These are phyloP conservation scores for Labroides dimidiatus DNA, from an alignment of 2,797 vertebrate genomes.

Conservation along the genomic window DNA sequence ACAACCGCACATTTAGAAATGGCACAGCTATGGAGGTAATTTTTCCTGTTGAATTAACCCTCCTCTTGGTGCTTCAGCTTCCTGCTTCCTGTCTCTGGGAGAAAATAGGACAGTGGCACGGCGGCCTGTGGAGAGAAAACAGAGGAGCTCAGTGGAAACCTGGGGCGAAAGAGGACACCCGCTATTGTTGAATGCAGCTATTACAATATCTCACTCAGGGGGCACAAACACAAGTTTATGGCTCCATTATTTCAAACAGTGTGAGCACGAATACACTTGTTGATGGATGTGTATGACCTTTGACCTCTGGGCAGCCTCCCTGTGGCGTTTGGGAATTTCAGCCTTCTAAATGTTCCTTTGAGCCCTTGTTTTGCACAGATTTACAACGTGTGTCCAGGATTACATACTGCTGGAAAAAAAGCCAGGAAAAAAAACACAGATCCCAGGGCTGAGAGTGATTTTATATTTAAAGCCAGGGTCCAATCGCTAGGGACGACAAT, in stretches of 20 bases:
- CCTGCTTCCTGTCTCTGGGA: conserved; percentile 63
- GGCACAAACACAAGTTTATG: conserved; percentile 42
- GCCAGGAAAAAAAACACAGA: too few relatives aligned
- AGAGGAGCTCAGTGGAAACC: conserved; percentile 45
- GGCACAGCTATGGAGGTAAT: conserved; percentile 42
- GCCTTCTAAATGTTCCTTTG: conserved; percentile 23
- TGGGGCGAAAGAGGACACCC: conserved; percentile 27
- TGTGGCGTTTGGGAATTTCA: conserved; percentile 16
- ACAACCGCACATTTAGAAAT: conserved; percentile 26
- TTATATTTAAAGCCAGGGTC: too few relatives aligned
- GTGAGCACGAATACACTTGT: conserved; percentile 34
- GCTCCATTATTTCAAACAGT: conserved; percentile 47
- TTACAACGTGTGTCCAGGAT: neutral
- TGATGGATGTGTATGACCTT: conserved; percentile 52
- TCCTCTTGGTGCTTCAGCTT: conserved; percentile 27
- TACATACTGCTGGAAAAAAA: neutral
- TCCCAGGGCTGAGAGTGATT: too few relatives aligned
- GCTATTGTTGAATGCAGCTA: conserved; percentile 47
- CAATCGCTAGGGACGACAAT: too few relatives aligned
- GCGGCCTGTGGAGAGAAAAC: conserved; percentile 58
- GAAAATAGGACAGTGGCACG: conserved; percentile 39
- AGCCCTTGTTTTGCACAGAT: conserved; percentile 3
- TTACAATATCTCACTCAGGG: conserved; percentile 19
- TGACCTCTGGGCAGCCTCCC: conserved; percentile 32
- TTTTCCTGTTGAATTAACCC: conserved; percentile 63